Evolutionary conservation across 2,888 invertebrate genomes (phyloP).

Genomic region (Drosophila monieri): DNA sequence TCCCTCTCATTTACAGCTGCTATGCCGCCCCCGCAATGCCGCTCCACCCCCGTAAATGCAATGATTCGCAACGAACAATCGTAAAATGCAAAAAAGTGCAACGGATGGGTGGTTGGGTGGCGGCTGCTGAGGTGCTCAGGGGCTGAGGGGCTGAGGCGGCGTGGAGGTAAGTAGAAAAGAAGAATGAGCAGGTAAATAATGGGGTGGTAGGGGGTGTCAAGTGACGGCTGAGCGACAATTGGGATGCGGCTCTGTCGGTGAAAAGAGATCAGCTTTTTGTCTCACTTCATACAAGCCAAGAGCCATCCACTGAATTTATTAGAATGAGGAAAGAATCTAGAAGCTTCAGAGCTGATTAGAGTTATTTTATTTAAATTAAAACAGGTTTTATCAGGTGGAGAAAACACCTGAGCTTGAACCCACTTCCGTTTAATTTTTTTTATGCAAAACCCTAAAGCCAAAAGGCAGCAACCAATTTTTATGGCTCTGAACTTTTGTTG

Average conservation of each 20-base stretch:
- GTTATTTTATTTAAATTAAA: neutral
- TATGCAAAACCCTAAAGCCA: neutral
- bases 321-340: neutral
- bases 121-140: neutral
- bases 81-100: slow-evolving; percentile 50
- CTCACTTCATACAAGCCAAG: slow-evolving; percentile 1
- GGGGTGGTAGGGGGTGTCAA: slow-evolving; percentile 8
- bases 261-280: slow-evolving; percentile 10
- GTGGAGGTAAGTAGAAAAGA: neutral
- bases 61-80: slow-evolving; percentile 59
- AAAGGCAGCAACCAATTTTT: slow-evolving; percentile 18
- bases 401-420: slow-evolving; percentile 9
- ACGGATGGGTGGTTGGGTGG: slow-evolving; percentile 1
- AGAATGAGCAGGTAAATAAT: slow-evolving; percentile 3
- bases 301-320: neutral
- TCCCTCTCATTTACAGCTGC: slow-evolving; percentile 16
- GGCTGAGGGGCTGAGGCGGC: no score
- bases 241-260: slow-evolving; percentile 8
- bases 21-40: neutral
- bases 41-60: slow-evolving; percentile 36
- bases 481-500: slow-evolving; percentile 33
- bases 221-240: slow-evolving; percentile 43
- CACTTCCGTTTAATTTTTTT: neutral
- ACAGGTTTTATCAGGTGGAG: neutral
- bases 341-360: neutral